Base-by-base conservation (phyloP, 1,140 invertebrate genomes). In the Pectinophora gossypiella region DNA sequence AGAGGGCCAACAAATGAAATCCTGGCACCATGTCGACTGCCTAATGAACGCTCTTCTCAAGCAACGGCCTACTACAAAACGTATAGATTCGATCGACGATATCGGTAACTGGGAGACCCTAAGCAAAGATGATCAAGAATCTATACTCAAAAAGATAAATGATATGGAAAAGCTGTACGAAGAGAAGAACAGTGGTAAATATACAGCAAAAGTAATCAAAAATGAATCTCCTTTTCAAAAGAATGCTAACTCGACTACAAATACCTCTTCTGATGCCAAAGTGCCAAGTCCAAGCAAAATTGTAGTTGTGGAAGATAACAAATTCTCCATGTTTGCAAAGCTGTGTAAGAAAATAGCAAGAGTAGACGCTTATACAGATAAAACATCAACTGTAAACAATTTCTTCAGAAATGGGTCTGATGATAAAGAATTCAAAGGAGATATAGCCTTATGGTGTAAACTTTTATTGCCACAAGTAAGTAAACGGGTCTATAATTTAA, bases 401-500 rank as follows among this genome's bases (percentile, higher is more conserved):
- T 92, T 89, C 47, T 92, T 97, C 46, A 90, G 79, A 0, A 90
- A 92, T 70, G 95, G 95, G 15, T 83, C 87, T 3, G 88, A 90
- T 60, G 90, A 89, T 47, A 91, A 90, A 50, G 89, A 89, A 5
- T 97, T 96, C 76, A 89, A 93, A 68, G 93, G 96, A 1, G 93
- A 97, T 84, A 71, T 95, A 9, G 83, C 91, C 38, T 85, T 97
- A n/a, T 96, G 96, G 95, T 92, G 96, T 70, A 93, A 93, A 61
- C 78, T 97, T 43, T 74, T 98, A n/a, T 87, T 98, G 21, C 97
- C 97, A 0, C 92, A 92, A 16, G 93, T 94, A 27, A 90, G 92
- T 1, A 96, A 97, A 73, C 88, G 95, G 48, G 91, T 98, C 18
- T 98, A 98, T 72, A 98, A 98, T 88, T 80, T 98, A 18, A 96